Base-by-base conservation (phyloP, 2,113 vertebrate species). In the Ifrita kowaldi region DNA sequence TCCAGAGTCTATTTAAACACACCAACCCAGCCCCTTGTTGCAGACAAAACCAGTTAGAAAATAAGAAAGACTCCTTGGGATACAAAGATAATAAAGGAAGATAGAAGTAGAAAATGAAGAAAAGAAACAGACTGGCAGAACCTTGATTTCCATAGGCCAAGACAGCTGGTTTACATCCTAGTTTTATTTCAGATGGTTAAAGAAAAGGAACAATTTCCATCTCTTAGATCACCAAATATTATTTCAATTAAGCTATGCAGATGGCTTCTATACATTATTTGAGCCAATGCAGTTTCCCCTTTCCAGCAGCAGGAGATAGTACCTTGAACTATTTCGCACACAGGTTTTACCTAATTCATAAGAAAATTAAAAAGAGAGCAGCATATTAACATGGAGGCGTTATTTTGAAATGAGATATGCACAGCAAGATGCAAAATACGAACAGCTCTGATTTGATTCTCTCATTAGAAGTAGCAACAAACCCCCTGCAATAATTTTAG, bases 41-140 rank as follows among this genome's bases (percentile, higher is more conserved):
- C 81, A 98, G 97, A 98, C 97, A 98, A 98, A 98, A 97, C 90
- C 90, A 96, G 97, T 95, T 87, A 97, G 91, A 98, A 98, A 98
- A 98, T 95, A 97, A 98, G 97, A 98, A 97, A 97, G 97, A 96
- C 97, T 98, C 98, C 98, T 98, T 93, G 96, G 97, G 97, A 98
- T 98, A 96, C 97, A 96, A 97, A 98, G 98, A 99, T 99, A 98
- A 98, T 98, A 97, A 97, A 95, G 90, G 94, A 96, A 98, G 96
- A 98, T 97, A 98, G 96, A 97, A 97, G 94, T 10, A 95, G 85
- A 97, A 98, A 97, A 97, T 93, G 95, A 80, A 98, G 98, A 99
- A 98, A 98, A 98, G 97, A 97, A 98, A 97, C 96, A 98, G 97
- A 97, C 94, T 95, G 96, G 97, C 91, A 97, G 96, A 95, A 93